Evolutionary conservation across 2,113 vertebrate genomes (phyloP).

Genomic region (Oceanites oceanicus): DNA sequence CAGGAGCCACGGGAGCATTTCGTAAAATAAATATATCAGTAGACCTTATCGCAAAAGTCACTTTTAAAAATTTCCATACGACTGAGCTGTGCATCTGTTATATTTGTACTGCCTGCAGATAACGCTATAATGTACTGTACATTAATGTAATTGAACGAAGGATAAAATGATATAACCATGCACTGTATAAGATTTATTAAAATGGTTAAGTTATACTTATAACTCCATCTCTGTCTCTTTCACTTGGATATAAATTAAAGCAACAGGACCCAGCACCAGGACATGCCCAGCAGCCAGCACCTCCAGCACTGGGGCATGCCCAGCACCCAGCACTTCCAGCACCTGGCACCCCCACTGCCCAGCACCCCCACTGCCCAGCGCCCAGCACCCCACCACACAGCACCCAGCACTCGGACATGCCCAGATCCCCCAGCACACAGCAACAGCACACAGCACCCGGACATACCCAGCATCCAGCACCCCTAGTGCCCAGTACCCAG

Average conservation of each 20-base stretch:
- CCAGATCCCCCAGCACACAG: too few relatives aligned
- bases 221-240: not conserved
- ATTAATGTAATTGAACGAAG: not conserved
- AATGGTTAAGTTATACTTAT: conserved; percentile 58
- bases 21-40: not conserved
- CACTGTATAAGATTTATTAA: conserved; percentile 63
- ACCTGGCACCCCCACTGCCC: too few relatives aligned
- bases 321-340: too few relatives aligned
- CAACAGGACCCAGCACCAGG: not conserved
- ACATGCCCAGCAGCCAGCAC: too few relatives aligned
- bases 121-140: conserved; percentile 17
- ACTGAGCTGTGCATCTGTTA: conserved; percentile 30
- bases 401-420: too few relatives aligned
- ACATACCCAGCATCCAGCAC: too few relatives aligned
- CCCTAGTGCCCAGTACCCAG: too few relatives aligned
- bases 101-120: conserved; percentile 30
- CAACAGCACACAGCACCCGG: too few relatives aligned
- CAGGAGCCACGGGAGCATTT: not conserved
- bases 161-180: conserved; percentile 22
- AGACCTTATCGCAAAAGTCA: not conserved
- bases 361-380: too few relatives aligned
- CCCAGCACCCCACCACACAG: too few relatives aligned
- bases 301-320: too few relatives aligned
- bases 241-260: not conserved
- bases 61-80: not conserved